Evolutionary conservation across 1,140 invertebrate species (phyloP).

Genomic region (Wasmannia auropunctata): DNA sequence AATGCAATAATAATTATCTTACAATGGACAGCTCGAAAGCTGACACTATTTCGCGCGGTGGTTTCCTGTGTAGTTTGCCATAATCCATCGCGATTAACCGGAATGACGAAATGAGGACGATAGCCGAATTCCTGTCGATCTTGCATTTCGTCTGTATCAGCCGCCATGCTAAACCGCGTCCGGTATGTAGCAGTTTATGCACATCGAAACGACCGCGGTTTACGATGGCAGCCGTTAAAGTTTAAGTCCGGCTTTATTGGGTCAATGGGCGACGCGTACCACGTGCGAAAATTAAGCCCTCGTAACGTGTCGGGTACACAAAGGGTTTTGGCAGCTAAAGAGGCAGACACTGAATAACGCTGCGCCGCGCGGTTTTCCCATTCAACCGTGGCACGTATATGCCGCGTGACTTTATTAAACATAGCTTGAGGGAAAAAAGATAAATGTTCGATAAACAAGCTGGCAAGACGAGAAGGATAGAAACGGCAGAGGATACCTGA

Average conservation of each 20-base stretch:
- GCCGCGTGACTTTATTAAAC: slow-evolving; percentile 51
- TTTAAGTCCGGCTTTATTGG: slow-evolving; percentile 69
- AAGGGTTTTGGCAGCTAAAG: slow-evolving; percentile 31
- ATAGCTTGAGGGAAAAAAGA: neutral
- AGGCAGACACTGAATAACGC: slow-evolving; percentile 47
- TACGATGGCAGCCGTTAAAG: slow-evolving; percentile 56
- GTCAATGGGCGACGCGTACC: slow-evolving; percentile 37
- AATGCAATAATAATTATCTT: neutral
- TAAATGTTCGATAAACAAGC: slow-evolving; percentile 22
- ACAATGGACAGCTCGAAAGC: neutral
- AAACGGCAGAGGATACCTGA: neutral
- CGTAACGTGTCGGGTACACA: slow-evolving; percentile 39
- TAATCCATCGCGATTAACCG: slow-evolving; percentile 1
- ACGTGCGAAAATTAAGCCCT: slow-evolving; percentile 48
- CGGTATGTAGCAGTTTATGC: neutral
- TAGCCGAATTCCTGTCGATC: slow-evolving; percentile 3
- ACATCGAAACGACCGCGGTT: slow-evolving; percentile 19
- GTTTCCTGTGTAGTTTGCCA: neutral
- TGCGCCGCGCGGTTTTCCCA: slow-evolving; percentile 12
- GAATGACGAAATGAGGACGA: neutral
- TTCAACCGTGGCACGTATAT: slow-evolving; percentile 25
- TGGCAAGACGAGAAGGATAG: neutral
- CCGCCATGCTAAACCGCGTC: slow-evolving; percentile 4
- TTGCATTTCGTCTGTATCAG: slow-evolving; percentile 28
- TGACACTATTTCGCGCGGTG: neutral